Conservation (phyloP, 23 tunicate genomes). For the Aplidium turbinatum region DNA sequence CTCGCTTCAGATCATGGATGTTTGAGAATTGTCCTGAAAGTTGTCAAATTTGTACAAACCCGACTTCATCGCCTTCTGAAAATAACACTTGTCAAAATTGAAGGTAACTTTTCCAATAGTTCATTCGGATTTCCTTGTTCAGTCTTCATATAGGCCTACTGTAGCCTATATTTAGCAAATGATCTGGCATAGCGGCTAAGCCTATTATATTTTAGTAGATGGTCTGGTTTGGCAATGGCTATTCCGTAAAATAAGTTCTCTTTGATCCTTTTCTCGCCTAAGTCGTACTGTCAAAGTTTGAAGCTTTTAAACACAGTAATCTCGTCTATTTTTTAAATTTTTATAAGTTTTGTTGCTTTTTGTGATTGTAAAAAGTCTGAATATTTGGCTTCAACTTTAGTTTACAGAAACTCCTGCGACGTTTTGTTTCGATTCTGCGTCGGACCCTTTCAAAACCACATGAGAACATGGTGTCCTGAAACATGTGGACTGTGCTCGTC, state of each 20-base stretch:
- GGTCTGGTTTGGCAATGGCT: no score
- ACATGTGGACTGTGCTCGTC: slow-evolving; percentile 29
- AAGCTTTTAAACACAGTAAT: no score
- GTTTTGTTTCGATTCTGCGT: slow-evolving; percentile 15
- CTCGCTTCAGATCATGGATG: slow-evolving; percentile 45
- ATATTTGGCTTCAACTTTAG: not conserved
- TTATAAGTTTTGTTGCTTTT: not conserved
- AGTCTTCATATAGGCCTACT: no score
- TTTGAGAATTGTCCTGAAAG: slow-evolving; percentile 44
- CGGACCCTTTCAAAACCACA: slow-evolving; percentile 26
- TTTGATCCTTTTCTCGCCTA: no score
- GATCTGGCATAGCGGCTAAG: no score
- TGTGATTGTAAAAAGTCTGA: not conserved
- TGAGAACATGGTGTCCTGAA: slow-evolving; percentile 16
- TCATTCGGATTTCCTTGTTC: not conserved
- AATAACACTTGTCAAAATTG: not conserved
- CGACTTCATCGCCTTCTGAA: slow-evolving; percentile 9
- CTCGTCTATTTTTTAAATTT: not conserved
- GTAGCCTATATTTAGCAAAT: no score
- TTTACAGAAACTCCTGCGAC: slow-evolving; percentile 18
- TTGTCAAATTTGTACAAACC: slow-evolving; percentile 14
- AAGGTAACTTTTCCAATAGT: not conserved
- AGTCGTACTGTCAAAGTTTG: no score
- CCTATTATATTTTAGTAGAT: no score
- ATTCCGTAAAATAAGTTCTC: no score